phyloP scores from a whole-genome alignment of 1,140 invertebrate genomes.

The Cephus cinctus region DNA sequence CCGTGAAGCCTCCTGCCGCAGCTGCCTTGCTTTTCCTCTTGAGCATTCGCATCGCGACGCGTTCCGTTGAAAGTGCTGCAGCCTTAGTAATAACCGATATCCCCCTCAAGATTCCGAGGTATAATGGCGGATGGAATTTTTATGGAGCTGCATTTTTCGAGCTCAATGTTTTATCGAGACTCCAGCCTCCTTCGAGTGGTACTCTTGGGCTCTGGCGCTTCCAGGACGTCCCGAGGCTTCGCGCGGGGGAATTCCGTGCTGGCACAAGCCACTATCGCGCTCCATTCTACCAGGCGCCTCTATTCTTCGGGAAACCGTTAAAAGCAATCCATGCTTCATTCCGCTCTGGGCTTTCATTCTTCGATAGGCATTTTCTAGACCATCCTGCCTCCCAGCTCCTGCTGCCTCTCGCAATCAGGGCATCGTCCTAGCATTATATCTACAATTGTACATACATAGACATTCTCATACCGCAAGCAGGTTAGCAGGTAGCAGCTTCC shows the following conservation, averaged over 20 bases:
- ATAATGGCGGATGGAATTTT: conserved; percentile 48
- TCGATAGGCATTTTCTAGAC: conserved; percentile 30
- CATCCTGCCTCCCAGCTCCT: too few species aligned
- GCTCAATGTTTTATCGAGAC: conserved; percentile 45
- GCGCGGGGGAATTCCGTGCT: neutral
- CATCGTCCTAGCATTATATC: too few species aligned
- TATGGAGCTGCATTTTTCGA: conserved; percentile 40
- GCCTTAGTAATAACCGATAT: conserved; percentile 36
- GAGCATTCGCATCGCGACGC: too few species aligned
- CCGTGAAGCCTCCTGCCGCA: too few species aligned
- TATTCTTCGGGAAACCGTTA: conserved; percentile 39
- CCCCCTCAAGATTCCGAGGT: conserved; percentile 32
- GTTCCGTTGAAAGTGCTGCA: too few species aligned
- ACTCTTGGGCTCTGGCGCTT: neutral
- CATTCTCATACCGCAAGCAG: too few species aligned
- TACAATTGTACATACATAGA: too few species aligned
- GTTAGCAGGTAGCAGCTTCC: too few species aligned
- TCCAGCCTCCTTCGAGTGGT: conserved; percentile 19
- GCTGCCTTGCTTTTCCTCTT: too few species aligned
- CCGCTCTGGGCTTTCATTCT: conserved; percentile 36
- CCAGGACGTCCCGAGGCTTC: neutral
- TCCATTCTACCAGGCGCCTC: conserved; percentile 32
- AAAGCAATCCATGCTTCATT: conserved; percentile 46
- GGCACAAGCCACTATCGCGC: conserved; percentile 22
- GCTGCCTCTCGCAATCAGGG: too few species aligned